Evolutionary conservation across 2,888 invertebrate genomes (phyloP).

Genomic region (Noctuana brunneofusca): DNA sequence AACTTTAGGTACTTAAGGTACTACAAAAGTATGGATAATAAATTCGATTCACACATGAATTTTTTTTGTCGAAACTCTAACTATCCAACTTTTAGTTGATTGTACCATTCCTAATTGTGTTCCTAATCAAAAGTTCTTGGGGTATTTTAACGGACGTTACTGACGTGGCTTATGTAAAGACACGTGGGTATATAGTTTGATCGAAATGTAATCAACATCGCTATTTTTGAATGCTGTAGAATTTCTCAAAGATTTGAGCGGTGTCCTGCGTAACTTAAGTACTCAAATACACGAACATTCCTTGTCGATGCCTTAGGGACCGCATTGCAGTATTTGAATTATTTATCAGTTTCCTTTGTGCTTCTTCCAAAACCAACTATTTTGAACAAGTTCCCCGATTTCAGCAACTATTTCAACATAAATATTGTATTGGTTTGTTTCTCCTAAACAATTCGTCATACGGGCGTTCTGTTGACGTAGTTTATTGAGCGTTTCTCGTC

Average conservation of each 20-base stretch:
- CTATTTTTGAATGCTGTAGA: too few species aligned
- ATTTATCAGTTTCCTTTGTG: conserved; percentile 74
- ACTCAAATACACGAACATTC: conserved; percentile 48
- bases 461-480: conserved; percentile 26
- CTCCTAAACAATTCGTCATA: conserved; percentile 24
- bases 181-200: background rate
- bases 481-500: conserved; percentile 22
- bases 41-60: conserved; percentile 38
- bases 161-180: background rate
- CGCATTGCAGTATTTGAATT: conserved; percentile 78
- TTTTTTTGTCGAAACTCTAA: conserved; percentile 56
- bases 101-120: conserved; percentile 42
- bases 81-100: conserved; percentile 63
- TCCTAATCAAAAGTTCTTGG: background rate
- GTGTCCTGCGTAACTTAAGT: conserved; percentile 41
- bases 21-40: background rate
- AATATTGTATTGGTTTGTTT: conserved; percentile 35
- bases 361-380: conserved; percentile 54
- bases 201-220: too few species aligned
- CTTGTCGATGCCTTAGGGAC: conserved; percentile 65
- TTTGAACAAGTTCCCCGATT: conserved; percentile 40
- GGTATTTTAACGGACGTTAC: conserved; percentile 3
- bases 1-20: background rate
- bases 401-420: conserved; percentile 37
- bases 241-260: background rate